Base-by-base conservation (phyloP, 1,140 invertebrate genomes). In the Polypedilum pembai region DNA sequence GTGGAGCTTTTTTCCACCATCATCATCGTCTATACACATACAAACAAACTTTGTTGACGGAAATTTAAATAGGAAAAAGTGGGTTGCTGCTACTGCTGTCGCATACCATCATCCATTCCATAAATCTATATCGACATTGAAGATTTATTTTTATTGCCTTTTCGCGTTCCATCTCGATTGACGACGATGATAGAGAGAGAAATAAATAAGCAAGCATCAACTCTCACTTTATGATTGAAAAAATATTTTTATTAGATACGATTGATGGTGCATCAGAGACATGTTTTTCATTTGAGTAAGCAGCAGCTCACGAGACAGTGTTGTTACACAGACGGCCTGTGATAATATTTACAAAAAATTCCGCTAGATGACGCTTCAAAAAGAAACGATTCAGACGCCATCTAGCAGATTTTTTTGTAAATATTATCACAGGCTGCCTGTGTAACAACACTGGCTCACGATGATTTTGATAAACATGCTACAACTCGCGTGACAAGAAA, bases 121-220 rank as follows among this genome's bases (percentile, higher is more conserved):
- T 69, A 21, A 69, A 69, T 66, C 63, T 17, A 45, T 66, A 12
- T 4, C 10, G 7, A 69, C 20, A 20, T 69, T 69, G 65, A 69
- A 69, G 65, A 69, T 69, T 69, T 69, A 69, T 69, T 69, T 69
- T 69, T 69, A 69, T 69, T 69, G 65, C 65, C 65, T 69, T 21
- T 18, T 20, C 65, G 65, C 65, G 65, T 18, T 20, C 17, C 65
- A 69, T 18, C 17, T 69, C 65, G 15, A 69, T 8, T 15, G n/a
- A 56, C 15, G 45, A 12, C n/a, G n/a, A n/a, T n/a, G 15, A 56
- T 33, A 33, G 10, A 15, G 10, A n/a, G 8, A 56, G n/a, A n/a
- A n/a, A n/a, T n/a, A n/a, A n/a, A 56, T 56, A 56, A 56, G 45
- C 45, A 56, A 12, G 45, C n/a, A 56, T 12, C 45, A 56, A 15